Percentiles rank a stretch among this genome's conserved stretches.
Conservation (phyloP, 37 sponge, comb jelly and placozoan species). For the Ianthella basta region DNA sequence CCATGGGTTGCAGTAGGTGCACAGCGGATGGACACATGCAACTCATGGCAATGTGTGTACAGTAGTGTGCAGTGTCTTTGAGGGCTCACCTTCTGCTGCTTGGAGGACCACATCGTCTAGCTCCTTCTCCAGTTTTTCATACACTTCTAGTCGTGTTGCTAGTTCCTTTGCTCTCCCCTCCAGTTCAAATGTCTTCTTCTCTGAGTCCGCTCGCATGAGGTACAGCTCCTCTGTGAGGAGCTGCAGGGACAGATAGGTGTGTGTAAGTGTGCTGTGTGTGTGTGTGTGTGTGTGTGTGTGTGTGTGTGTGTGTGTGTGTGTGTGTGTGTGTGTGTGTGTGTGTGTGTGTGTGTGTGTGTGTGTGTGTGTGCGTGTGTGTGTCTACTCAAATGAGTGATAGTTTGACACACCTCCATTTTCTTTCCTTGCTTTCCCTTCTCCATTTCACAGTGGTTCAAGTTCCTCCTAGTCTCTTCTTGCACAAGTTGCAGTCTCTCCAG, state of each 20-base stretch:
- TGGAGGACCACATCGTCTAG: constrained; percentile 87
- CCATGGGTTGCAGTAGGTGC: too few species aligned
- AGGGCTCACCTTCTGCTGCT: constrained; percentile 83
- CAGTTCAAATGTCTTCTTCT: constrained; percentile 40
- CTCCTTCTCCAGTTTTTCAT: constrained; percentile 85
- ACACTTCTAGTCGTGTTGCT: constrained; percentile 45
- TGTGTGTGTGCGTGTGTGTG: neutral
- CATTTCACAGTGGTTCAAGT: constrained; percentile 55
- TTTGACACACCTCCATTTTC: constrained; percentile 37
- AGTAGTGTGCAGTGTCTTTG: too few species aligned
- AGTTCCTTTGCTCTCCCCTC: constrained; percentile 55
- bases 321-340: too few species aligned
- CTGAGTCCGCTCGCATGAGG: neutral
- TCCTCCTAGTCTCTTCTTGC: constrained; percentile 55
- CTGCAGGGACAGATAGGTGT: neutral
- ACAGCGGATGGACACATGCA: neutral
- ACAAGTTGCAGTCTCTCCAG: constrained; percentile 62
- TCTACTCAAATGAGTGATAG: too few species aligned
- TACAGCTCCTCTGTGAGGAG: constrained; percentile 61
- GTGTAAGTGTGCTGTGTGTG: neutral
- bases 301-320: too few species aligned
- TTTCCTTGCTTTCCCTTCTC: constrained; percentile 54
- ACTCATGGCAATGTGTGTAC: neutral
- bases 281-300: too few species aligned
- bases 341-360: too few species aligned